phyloP scores from a whole-genome alignment of 2,797 vertebrate species.

The Premnoplex brunnescens region DNA sequence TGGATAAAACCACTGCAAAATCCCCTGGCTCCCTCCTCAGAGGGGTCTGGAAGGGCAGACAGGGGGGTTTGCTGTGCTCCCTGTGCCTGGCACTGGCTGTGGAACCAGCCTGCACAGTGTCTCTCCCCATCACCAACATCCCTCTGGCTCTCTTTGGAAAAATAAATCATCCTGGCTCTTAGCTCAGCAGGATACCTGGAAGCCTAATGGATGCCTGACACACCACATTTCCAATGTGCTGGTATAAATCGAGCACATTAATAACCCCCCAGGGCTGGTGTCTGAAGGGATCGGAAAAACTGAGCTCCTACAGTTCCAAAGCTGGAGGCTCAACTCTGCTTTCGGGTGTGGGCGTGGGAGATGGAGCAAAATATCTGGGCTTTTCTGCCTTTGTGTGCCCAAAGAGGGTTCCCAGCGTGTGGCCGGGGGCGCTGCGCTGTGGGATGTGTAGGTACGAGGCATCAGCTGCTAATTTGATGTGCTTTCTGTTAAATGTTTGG shows the following conservation, averaged over 20 bases:
- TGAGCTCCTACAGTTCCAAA: background rate
- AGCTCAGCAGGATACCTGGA: background rate
- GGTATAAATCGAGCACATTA: accelerated
- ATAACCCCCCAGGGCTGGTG: background rate
- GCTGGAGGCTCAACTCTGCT: background rate
- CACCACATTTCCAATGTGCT: background rate
- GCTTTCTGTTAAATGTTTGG: background rate
- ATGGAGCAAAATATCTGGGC: background rate
- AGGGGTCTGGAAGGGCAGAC: too few relatives aligned
- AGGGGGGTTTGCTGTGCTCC: background rate
- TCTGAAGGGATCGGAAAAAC: background rate
- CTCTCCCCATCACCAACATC: background rate
- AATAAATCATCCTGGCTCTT: background rate
- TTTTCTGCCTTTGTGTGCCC: background rate
- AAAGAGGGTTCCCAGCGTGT: background rate
- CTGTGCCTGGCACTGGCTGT: background rate
- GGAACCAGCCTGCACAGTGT: accelerated
- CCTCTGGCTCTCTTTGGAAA: background rate
- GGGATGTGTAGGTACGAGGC: background rate
- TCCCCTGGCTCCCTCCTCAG: background rate
- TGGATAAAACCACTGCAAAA: background rate
- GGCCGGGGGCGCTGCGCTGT: accelerated
- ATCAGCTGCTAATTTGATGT: background rate
- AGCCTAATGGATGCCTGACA: background rate
- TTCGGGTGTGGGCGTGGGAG: accelerated